Percentiles rank a stretch among this genome's conserved stretches.
These are phyloP conservation scores for Tetraodon nigroviridis DNA, from an alignment of 2,113 vertebrate species.

Conservation along the genomic window DNA sequence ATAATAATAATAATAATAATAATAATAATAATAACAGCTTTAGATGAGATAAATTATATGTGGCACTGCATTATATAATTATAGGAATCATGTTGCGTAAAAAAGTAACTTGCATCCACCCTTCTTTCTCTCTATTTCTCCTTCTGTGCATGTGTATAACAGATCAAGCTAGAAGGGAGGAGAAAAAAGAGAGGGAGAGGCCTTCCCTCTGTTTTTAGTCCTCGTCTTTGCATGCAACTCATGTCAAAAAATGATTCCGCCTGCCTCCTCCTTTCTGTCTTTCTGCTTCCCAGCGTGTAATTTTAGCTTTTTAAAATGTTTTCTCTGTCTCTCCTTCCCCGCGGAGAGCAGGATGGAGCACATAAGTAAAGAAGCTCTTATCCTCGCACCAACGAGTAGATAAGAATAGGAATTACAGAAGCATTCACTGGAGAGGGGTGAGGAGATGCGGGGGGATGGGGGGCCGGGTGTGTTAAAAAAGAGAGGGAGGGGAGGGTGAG, in stretches of 20 bases:
- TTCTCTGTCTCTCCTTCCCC: conserved; percentile 52
- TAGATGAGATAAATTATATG: too few relatives aligned
- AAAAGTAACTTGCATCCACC: too few relatives aligned
- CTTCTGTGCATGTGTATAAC: neutral
- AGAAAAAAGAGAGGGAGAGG: too few relatives aligned
- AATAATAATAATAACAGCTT: too few relatives aligned
- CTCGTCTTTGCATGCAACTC: conserved; percentile 20
- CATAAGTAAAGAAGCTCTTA: conserved; percentile 63
- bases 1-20: too few relatives aligned
- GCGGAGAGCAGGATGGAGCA: conserved; percentile 42
- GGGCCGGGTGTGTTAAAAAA: conserved; percentile 21
- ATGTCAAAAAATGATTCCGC: conserved; percentile 16
- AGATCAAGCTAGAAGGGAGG: too few relatives aligned
- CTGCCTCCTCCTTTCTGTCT: neutral
- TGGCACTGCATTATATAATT: too few relatives aligned
- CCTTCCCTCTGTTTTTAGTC: neutral
- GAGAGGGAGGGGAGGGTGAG: neutral
- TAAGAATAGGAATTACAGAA: conserved; percentile 70
- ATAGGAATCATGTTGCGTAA: too few relatives aligned
- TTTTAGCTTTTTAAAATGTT: conserved; percentile 61
- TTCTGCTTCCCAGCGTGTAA: conserved; percentile 44
- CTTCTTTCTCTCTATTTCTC: conserved; percentile 11
- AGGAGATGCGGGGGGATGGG: conserved; percentile 5
- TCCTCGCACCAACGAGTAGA: conserved; percentile 50
- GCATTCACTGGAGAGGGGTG: conserved; percentile 50